Evolutionary conservation across 2,888 invertebrate species (phyloP).

Genomic region (Fragum whitleyi): DNA sequence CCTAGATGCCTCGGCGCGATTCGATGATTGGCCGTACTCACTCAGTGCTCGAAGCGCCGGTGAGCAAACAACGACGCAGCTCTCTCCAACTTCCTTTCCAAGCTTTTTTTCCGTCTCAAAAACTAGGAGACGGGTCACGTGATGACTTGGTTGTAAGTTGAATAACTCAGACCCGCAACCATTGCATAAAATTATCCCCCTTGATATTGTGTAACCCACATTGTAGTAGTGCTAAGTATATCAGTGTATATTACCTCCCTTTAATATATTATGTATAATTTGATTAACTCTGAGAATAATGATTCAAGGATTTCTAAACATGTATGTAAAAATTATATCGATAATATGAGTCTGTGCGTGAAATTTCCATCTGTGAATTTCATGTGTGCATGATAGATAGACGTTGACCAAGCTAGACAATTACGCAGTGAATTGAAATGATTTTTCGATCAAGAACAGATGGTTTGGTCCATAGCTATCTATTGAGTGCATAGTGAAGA

Average conservation of each 20-base stretch:
- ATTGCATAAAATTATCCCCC: slow-evolving; percentile 56
- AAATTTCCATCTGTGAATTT: no score
- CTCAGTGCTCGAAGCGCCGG: slow-evolving; percentile 72
- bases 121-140: slow-evolving; percentile 61
- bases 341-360: no score
- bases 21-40: slow-evolving; percentile 75
- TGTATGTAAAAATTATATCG: no score
- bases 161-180: slow-evolving; percentile 45
- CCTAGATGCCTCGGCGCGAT: slow-evolving; percentile 73
- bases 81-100: slow-evolving; percentile 77
- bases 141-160: slow-evolving; percentile 68
- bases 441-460: no score
- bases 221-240: slow-evolving; percentile 21
- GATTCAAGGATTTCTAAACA: no score
- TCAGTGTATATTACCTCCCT: slow-evolving; percentile 26
- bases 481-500: no score
- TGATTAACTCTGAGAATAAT: not conserved
- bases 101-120: slow-evolving; percentile 69
- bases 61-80: slow-evolving; percentile 75
- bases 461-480: no score
- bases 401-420: no score
- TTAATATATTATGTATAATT: not conserved
- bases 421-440: no score
- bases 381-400: no score
- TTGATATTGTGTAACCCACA: slow-evolving; percentile 27